phyloP scores from a whole-genome alignment of 2,888 invertebrate species.

The Tupiocoris notatus region DNA sequence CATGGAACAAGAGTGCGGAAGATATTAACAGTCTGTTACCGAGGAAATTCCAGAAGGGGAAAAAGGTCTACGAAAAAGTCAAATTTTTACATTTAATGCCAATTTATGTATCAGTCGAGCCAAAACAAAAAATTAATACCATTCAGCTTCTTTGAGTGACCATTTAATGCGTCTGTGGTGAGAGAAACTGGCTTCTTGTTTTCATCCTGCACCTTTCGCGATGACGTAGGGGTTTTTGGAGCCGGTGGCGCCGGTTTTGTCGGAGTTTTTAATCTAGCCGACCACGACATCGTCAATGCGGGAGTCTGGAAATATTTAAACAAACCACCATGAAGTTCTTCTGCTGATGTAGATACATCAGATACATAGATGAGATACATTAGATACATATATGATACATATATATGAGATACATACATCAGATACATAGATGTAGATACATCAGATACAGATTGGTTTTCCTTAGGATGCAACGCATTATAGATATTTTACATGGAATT shows the following conservation, averaged over 20 bases:
- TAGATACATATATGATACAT: no score
- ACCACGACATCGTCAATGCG: slow-evolving; percentile 25
- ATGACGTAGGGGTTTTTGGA: neutral
- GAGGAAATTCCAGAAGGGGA: no score
- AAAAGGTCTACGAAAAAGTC: neutral
- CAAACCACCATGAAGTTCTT: no score
- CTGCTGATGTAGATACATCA: no score
- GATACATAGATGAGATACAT: no score
- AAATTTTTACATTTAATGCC: neutral
- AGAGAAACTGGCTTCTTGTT: neutral
- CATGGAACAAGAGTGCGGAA: neutral
- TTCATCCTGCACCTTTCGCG: slow-evolving; percentile 10
- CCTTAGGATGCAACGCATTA: no score
- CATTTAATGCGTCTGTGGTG: neutral
- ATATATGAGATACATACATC: no score
- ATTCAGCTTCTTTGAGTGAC: neutral
- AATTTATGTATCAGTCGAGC: no score
- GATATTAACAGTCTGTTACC: neutral
- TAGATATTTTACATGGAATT: no score
- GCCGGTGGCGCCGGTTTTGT: slow-evolving; percentile 12
- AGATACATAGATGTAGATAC: no score
- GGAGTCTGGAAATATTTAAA: no score
- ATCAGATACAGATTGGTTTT: no score
- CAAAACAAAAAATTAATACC: neutral
- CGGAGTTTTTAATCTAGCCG: slow-evolving; percentile 15